Conservation (phyloP, 2,797 vertebrate species). For the Cyclura pinguis region DNA sequence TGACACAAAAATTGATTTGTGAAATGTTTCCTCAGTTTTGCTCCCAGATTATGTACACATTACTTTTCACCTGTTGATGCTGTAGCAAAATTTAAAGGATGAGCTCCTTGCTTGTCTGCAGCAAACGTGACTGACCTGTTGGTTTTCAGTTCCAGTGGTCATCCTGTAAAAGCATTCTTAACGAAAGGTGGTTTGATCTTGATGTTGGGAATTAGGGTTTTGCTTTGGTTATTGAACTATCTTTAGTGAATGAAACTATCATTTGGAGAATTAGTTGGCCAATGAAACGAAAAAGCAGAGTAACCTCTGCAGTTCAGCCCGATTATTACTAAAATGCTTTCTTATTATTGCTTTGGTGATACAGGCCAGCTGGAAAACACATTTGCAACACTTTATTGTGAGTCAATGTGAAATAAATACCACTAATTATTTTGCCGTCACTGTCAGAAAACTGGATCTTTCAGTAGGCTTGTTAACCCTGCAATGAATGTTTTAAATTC, state of each 20-base stretch:
- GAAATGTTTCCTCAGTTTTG: background rate
- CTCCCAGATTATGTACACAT: background rate
- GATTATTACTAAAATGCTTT: background rate
- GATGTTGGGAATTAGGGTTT: too few species aligned
- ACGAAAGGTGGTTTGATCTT: too few species aligned
- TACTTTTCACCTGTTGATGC: background rate
- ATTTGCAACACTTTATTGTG: background rate
- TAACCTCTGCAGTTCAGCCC: background rate
- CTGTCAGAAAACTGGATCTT: background rate
- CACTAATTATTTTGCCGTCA: background rate
- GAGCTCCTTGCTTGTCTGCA: background rate
- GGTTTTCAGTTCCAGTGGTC: too few species aligned
- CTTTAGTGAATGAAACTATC: too few species aligned
- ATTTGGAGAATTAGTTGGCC: too few species aligned
- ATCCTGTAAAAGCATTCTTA: too few species aligned
- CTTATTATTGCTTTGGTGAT: background rate
- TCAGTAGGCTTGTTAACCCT: constrained; percentile 4
- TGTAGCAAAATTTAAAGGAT: background rate
- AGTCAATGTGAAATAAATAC: background rate
- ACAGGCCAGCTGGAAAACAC: background rate
- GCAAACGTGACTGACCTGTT: background rate
- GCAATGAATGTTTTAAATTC: constrained; percentile 28
- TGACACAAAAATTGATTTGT: background rate
- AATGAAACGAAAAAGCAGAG: too few species aligned
- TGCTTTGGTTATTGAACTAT: too few species aligned